Conservation (phyloP, 2,797 vertebrate genomes). For the Sorex maritimensis region DNA sequence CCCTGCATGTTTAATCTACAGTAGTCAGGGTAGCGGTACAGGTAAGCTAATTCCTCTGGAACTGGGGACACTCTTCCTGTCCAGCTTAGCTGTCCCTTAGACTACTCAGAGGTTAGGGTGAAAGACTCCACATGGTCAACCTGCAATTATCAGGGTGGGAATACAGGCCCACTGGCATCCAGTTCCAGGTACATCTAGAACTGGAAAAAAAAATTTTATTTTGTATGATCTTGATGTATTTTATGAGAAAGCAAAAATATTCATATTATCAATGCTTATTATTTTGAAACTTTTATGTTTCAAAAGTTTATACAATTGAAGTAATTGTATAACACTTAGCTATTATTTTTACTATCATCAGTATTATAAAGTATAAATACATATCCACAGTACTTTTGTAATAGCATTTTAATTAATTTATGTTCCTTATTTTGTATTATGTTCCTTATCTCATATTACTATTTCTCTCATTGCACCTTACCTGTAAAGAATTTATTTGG, state of each 20-base stretch:
- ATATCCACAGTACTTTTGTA: constrained; percentile 48
- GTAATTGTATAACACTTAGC: constrained; percentile 40
- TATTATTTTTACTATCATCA: constrained; percentile 24
- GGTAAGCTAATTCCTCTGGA: too few species aligned
- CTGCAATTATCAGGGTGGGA: too few species aligned
- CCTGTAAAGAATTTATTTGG: constrained; percentile 53
- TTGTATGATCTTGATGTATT: background rate
- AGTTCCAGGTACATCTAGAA: too few species aligned
- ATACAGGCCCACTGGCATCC: too few species aligned
- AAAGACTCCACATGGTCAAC: too few species aligned
- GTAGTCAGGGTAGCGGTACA: too few species aligned
- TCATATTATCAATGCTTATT: background rate
- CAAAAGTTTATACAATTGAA: background rate
- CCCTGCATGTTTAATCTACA: too few species aligned
- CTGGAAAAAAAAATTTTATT: too few species aligned
- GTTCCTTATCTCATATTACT: constrained; percentile 24
- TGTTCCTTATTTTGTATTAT: constrained; percentile 27
- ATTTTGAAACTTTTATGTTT: constrained; percentile 16
- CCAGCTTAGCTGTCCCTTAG: too few species aligned
- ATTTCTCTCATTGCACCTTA: background rate
- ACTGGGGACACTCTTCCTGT: too few species aligned
- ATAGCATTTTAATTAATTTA: constrained; percentile 57
- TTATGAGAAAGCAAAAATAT: constrained; percentile 44
- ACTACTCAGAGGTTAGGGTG: too few species aligned
- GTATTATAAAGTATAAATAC: constrained; percentile 52